Percentiles rank a stretch among this genome's conserved stretches.
Conservation (phyloP, 2,888 invertebrate species). For the Hetaerina titia region DNA sequence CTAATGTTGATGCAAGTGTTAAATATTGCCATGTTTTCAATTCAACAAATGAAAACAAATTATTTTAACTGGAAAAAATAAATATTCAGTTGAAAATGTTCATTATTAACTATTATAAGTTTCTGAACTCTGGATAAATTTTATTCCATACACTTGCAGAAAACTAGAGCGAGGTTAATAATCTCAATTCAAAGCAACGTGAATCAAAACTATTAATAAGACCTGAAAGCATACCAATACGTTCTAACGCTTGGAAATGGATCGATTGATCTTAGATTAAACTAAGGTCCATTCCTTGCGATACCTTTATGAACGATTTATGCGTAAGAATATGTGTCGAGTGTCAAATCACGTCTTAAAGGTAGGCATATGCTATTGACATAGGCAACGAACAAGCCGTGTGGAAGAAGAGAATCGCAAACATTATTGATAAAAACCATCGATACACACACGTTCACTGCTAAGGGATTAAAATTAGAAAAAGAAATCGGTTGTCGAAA, state of each 20-base stretch:
- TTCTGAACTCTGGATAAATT: too few species aligned
- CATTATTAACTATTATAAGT: too few species aligned
- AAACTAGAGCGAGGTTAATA: background rate
- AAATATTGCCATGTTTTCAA: too few species aligned
- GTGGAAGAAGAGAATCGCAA: background rate
- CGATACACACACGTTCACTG: background rate
- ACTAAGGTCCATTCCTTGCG: background rate
- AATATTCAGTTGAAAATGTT: too few species aligned
- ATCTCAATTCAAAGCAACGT: background rate
- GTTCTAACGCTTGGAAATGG: background rate
- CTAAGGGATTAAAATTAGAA: background rate
- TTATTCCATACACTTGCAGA: too few species aligned
- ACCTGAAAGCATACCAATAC: background rate
- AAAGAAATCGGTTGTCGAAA: background rate
- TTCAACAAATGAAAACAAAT: too few species aligned
- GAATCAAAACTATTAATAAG: background rate
- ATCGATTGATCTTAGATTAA: constrained; percentile 12
- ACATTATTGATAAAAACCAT: background rate
- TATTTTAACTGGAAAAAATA: too few species aligned
- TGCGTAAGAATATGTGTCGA: background rate
- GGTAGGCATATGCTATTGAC: background rate
- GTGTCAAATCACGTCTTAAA: background rate
- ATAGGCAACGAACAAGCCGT: background rate
- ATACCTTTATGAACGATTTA: background rate
- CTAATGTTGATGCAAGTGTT: too few species aligned